Evolutionary conservation across 2,797 vertebrate genomes (phyloP).

Genomic region (Esox masquinongy): DNA sequence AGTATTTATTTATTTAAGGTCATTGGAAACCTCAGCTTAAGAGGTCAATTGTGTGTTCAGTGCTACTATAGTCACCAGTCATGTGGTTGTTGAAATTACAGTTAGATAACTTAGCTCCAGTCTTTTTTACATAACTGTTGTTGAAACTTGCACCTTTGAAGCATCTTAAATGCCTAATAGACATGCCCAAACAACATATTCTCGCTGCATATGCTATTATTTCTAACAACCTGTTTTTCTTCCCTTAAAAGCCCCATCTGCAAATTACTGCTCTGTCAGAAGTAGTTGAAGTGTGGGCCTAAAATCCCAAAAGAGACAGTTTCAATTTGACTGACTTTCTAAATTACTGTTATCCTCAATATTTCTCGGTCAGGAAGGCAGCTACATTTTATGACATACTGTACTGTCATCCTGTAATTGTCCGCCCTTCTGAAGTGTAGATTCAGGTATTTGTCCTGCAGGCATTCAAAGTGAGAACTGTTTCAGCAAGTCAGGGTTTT

Average conservation of each 20-base stretch:
- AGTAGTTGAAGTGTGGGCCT: no score
- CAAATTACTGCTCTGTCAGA: not conserved
- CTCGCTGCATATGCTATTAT: not conserved
- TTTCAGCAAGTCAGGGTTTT: slow-evolving; percentile 48
- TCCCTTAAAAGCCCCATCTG: not conserved
- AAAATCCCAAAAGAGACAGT: not conserved
- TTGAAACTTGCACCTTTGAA: slow-evolving; percentile 64
- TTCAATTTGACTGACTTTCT: not conserved
- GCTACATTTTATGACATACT: slow-evolving; percentile 44
- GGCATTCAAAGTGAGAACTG: slow-evolving; percentile 46
- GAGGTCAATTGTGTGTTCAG: slow-evolving; percentile 9
- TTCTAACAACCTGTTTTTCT: not conserved
- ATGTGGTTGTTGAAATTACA: slow-evolving; percentile 38
- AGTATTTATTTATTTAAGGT: slow-evolving; percentile 45
- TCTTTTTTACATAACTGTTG: slow-evolving; percentile 37
- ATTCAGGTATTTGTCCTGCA: not conserved
- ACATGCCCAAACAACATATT: not conserved
- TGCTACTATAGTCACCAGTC: slow-evolving; percentile 25
- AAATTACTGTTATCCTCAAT: not conserved
- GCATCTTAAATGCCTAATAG: slow-evolving; percentile 10
- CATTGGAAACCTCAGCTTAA: slow-evolving; percentile 15
- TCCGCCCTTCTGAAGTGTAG: slow-evolving; percentile 22
- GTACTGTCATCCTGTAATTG: slow-evolving; percentile 48
- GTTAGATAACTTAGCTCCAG: not conserved
- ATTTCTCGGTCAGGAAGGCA: slow-evolving; percentile 23